Conservation (phyloP, 2,888 invertebrate species). For the Pristionchus fissidentatus region DNA sequence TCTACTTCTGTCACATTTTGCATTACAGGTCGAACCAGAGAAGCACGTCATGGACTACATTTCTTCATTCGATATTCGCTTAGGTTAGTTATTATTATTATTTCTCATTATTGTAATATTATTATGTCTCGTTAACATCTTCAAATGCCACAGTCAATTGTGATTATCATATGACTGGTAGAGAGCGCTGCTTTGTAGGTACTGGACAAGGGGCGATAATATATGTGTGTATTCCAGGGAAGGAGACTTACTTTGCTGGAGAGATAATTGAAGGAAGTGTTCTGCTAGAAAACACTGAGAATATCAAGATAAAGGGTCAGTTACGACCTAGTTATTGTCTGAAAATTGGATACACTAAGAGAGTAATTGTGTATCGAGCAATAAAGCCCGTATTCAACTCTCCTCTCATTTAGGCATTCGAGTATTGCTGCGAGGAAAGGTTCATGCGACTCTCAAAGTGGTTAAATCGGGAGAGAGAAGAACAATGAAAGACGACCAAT, state of each 20-base stretch:
- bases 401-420: constrained; percentile 78
- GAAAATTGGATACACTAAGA: neutral
- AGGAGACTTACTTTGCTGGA: constrained; percentile 85
- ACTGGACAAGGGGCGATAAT: neutral
- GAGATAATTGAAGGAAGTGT: constrained; percentile 83
- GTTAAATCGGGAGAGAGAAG: constrained; percentile 84
- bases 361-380: neutral
- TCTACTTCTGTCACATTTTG: no score
- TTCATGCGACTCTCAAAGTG: constrained; percentile 86
- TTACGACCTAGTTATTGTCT: neutral
- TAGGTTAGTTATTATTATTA: constrained; percentile 79
- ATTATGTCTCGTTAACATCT: no score
- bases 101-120: neutral
- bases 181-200: neutral
- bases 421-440: constrained; percentile 84
- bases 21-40: constrained; percentile 42
- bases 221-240: constrained; percentile 67
- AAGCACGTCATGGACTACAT: constrained; percentile 83
- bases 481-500: constrained; percentile 85
- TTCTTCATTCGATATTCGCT: constrained; percentile 84
- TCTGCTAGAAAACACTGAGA: constrained; percentile 83
- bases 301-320: constrained; percentile 84
- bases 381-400: neutral
- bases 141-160: no score
- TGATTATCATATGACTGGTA: no score